phyloP scores from a whole-genome alignment of 2,888 invertebrate species.

The Autographa pulchrina region DNA sequence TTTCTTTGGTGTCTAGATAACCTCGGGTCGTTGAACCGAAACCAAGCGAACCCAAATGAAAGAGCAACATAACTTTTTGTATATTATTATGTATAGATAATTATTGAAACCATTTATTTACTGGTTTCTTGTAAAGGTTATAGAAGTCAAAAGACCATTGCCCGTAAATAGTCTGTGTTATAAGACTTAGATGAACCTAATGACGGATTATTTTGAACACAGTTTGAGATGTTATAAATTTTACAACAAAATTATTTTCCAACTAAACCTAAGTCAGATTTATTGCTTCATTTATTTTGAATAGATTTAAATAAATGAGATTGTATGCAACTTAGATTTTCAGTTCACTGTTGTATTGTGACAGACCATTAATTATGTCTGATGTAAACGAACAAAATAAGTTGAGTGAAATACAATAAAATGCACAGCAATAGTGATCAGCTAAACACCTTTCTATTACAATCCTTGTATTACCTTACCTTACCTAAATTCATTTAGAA shows the following conservation, averaged over 20 bases:
- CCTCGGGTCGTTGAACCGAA: not conserved
- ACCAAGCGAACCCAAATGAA: not conserved
- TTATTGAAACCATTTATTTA: not conserved
- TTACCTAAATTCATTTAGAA: too few species aligned
- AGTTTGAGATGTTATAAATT: too few species aligned
- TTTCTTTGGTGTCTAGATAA: constrained; percentile 3
- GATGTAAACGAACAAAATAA: too few species aligned
- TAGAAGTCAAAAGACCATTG: not conserved
- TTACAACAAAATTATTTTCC: too few species aligned
- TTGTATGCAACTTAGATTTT: not conserved
- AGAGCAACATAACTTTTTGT: not conserved
- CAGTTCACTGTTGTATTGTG: not conserved
- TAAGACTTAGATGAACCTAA: too few species aligned
- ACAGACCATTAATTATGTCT: not conserved
- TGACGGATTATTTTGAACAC: too few species aligned
- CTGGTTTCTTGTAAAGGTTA: not conserved
- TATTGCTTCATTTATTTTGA: too few species aligned
- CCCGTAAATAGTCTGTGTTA: not conserved
- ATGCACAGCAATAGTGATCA: too few species aligned
- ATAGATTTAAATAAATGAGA: not conserved
- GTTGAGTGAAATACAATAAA: too few species aligned
- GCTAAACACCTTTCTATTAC: too few species aligned
- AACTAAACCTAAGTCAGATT: too few species aligned
- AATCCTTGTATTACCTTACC: too few species aligned
- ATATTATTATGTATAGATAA: not conserved